Conservation (phyloP, 35 echinoderm and acorn worm species). For the Heliocidaris tuberculata region DNA sequence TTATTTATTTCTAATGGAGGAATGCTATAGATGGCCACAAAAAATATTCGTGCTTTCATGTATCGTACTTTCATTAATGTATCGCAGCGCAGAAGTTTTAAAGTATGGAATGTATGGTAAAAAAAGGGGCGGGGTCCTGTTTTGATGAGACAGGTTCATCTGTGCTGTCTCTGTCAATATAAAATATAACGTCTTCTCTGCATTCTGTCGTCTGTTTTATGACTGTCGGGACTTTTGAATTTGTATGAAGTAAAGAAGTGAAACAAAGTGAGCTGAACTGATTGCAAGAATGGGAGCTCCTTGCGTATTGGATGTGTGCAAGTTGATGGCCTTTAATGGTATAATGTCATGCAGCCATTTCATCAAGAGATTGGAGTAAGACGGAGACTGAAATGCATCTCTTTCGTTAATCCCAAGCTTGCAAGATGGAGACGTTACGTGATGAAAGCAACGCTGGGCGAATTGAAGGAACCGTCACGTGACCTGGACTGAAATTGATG, state of each 20-base stretch:
- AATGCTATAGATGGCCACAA: too few species aligned
- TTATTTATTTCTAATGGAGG: too few species aligned
- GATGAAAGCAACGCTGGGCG: background rate
- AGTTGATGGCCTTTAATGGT: background rate
- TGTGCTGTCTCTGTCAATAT: too few species aligned
- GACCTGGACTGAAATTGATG: constrained; percentile 24
- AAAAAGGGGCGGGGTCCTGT: too few species aligned
- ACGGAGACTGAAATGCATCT: background rate
- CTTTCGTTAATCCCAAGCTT: background rate
- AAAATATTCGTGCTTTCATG: too few species aligned
- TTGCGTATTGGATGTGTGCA: background rate
- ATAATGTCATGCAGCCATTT: background rate
- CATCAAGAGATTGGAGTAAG: background rate
- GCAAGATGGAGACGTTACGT: background rate
- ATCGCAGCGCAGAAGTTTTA: too few species aligned
- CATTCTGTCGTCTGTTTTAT: background rate
- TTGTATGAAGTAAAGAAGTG: background rate
- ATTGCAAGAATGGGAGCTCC: background rate
- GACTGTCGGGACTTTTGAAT: background rate
- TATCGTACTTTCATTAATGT: too few species aligned
- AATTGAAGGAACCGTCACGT: background rate
- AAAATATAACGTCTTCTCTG: too few species aligned
- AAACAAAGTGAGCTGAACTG: background rate
- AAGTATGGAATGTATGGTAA: too few species aligned
- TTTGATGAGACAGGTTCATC: too few species aligned